Conservation (phyloP, 2,797 vertebrate species). For the Arrhamphus sclerolepis region DNA sequence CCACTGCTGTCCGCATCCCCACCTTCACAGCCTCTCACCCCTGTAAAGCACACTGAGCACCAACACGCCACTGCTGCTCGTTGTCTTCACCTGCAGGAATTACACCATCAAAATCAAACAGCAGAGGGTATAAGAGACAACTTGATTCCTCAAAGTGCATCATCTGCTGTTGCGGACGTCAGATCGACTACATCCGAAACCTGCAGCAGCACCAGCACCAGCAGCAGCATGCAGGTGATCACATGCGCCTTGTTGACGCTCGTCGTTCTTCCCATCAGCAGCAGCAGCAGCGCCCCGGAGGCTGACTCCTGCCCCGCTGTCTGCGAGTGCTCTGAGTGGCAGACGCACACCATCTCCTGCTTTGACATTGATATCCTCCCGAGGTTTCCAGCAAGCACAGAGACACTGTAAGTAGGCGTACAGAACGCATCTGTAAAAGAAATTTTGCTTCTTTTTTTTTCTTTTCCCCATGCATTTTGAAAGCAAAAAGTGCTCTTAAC, state of each 20-base stretch:
- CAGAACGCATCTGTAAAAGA: conserved; percentile 55
- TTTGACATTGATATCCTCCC: conserved; percentile 86
- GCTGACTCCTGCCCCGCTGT: conserved; percentile 71
- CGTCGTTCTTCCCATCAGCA: conserved; percentile 38
- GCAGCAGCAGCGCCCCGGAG: conserved; percentile 26
- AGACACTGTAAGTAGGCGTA: conserved; percentile 89
- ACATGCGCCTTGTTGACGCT: conserved; percentile 62
- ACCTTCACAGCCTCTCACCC: conserved; percentile 44
- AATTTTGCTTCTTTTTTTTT: conserved; percentile 29
- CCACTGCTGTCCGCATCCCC: conserved; percentile 60
- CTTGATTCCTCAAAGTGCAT: not conserved
- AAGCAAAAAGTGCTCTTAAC: conserved; percentile 57
- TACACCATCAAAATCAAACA: not conserved
- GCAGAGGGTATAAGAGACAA: not conserved
- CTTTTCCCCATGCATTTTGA: conserved; percentile 34
- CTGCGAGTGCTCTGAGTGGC: conserved; percentile 90
- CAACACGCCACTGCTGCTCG: too few relatives aligned
- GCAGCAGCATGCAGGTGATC: conserved; percentile 67
- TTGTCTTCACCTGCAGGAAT: too few relatives aligned
- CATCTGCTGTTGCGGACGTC: conserved; percentile 19
- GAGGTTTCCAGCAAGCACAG: conserved; percentile 85
- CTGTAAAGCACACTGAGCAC: conserved; percentile 28
- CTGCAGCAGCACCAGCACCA: not conserved
- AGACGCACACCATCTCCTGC: conserved; percentile 86
- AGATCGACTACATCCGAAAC: not conserved